Evolutionary conservation across 2,797 vertebrate species (phyloP).

Genomic region (Pantherophis alleghaniensis): DNA sequence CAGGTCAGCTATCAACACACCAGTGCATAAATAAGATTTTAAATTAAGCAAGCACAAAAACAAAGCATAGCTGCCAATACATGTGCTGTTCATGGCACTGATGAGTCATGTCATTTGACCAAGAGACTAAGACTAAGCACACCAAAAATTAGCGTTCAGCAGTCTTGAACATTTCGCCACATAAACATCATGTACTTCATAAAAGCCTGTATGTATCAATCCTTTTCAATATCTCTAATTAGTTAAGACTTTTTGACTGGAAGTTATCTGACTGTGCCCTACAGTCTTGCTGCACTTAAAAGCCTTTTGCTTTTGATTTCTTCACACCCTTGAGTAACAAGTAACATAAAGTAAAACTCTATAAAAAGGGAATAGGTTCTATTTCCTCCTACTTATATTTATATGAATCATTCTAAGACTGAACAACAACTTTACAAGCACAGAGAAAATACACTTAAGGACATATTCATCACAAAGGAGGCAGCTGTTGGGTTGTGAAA

Average conservation of each 20-base stretch:
- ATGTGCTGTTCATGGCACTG: slow-evolving; percentile 4
- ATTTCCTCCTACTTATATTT: not conserved
- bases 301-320: not conserved
- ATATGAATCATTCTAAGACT: not conserved
- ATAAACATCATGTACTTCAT: not conserved
- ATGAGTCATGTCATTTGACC: slow-evolving; percentile 3
- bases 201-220: slow-evolving; percentile 14
- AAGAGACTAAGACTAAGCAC: not conserved
- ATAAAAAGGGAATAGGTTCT: not conserved
- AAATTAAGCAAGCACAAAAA: not conserved
- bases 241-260: not conserved
- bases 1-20: not conserved
- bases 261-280: not conserved
- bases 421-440: not conserved
- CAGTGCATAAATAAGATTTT: not conserved
- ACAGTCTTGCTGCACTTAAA: not conserved
- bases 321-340: not conserved
- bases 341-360: not conserved
- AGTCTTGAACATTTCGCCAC: not conserved
- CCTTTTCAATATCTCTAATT: not conserved
- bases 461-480: not conserved
- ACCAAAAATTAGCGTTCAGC: not conserved
- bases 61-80: slow-evolving; percentile 21
- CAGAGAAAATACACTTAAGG: not conserved
- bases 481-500: not conserved